These are phyloP conservation scores for Noctua comes DNA, from an alignment of 2,888 invertebrate species.

Conservation along the genomic window DNA sequence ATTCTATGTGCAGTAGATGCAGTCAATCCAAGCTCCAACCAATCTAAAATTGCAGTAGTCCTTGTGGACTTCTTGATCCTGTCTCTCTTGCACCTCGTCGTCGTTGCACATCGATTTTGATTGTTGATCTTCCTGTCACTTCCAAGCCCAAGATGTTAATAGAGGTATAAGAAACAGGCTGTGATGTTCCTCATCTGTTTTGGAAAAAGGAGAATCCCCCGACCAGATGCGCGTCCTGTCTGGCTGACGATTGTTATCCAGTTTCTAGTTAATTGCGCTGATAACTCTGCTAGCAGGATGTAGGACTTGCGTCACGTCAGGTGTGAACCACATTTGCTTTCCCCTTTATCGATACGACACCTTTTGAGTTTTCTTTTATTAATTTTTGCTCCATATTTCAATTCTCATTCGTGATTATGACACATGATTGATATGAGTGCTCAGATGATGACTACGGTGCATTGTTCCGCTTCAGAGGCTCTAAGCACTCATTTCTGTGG, in stretches of 20 bases:
- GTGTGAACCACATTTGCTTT: background rate
- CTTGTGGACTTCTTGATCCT: background rate
- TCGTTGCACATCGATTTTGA: background rate
- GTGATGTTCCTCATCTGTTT: background rate
- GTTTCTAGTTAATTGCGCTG: background rate
- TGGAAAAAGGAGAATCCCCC: background rate
- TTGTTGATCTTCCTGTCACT: background rate
- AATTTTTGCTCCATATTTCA: background rate
- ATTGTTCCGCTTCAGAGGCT: background rate
- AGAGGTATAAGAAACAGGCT: background rate
- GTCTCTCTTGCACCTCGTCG: background rate
- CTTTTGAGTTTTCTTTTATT: background rate
- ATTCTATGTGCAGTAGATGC: slow-evolving; percentile 14
- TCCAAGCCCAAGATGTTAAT: background rate
- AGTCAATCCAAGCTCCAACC: background rate
- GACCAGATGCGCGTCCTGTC: background rate
- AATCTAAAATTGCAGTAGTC: background rate
- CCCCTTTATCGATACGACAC: background rate
- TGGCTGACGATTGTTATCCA: background rate
- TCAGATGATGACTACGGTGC: slow-evolving; percentile 4
- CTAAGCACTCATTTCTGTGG: background rate
- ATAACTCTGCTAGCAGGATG: no score
- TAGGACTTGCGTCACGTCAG: background rate
- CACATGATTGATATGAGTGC: background rate
- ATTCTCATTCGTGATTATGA: background rate